Evolutionary conservation across 2,888 invertebrate species (phyloP).

Genomic region (Emmelina monodactyla): DNA sequence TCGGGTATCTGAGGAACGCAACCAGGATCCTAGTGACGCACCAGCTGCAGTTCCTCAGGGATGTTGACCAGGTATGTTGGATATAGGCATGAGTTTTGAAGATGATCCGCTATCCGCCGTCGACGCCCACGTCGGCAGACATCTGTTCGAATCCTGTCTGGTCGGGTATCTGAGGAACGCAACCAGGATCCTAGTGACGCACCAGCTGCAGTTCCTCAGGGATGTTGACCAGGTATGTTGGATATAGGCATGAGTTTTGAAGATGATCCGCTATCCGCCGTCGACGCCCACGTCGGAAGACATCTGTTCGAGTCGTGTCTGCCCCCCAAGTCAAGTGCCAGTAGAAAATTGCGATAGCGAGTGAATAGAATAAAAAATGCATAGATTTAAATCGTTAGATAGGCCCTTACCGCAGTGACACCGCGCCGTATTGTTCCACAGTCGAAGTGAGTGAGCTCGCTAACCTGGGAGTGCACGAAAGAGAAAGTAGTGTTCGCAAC

Average conservation of each 20-base stretch:
- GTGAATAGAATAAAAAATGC: too few relatives aligned
- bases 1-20: slow-evolving; percentile 70
- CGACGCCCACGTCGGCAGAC: slow-evolving; percentile 90
- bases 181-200: slow-evolving; percentile 79
- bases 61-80: too few relatives aligned
- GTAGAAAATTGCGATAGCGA: too few relatives aligned
- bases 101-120: slow-evolving; percentile 94
- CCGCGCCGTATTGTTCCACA: too few relatives aligned
- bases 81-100: too few relatives aligned
- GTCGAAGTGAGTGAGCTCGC: too few relatives aligned
- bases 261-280: slow-evolving; percentile 92
- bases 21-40: slow-evolving; percentile 85
- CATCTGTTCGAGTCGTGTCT: slow-evolving; percentile 87
- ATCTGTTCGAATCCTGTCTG: slow-evolving; percentile 86
- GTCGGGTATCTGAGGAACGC: slow-evolving; percentile 71
- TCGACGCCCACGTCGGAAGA: slow-evolving; percentile 90
- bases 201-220: slow-evolving; percentile 74
- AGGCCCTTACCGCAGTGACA: too few relatives aligned
- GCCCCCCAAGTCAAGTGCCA: too few relatives aligned
- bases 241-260: too few relatives aligned
- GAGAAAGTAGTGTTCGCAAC: too few relatives aligned
- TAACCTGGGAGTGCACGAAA: too few relatives aligned
- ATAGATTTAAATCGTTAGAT: too few relatives aligned
- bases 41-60: slow-evolving; percentile 74
- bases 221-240: slow-evolving; percentile 61